These are phyloP conservation scores for Drosophila atroscutellata DNA, from an alignment of 2,888 invertebrate species.

Conservation along the genomic window DNA sequence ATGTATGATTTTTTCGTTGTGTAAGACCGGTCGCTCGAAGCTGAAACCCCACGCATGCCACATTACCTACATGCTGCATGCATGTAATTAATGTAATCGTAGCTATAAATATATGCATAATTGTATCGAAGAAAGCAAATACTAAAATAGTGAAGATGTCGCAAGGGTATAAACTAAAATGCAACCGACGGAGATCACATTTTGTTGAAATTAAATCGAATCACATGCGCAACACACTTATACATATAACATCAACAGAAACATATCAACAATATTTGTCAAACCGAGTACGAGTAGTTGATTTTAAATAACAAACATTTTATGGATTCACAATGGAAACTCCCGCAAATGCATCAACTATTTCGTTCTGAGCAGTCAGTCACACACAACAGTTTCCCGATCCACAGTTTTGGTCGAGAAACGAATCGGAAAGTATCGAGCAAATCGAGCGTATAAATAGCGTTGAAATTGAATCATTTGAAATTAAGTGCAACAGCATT, in stretches of 20 bases:
- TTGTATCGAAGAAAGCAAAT: slow-evolving; percentile 36
- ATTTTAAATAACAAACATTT: slow-evolving; percentile 27
- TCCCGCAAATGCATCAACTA: slow-evolving; percentile 4
- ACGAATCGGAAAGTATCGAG: slow-evolving; percentile 23
- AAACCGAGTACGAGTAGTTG: slow-evolving; percentile 53
- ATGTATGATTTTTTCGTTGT: slow-evolving; percentile 29
- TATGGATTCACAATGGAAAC: slow-evolving; percentile 6
- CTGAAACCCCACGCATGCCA: slow-evolving; percentile 25
- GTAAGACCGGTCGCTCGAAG: slow-evolving; percentile 26
- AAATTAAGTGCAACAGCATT: slow-evolving; percentile 26
- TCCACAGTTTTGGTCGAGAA: slow-evolving; percentile 19
- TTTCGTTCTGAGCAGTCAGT: slow-evolving; percentile 37
- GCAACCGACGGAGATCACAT: slow-evolving; percentile 21
- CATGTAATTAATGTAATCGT: slow-evolving; percentile 61
- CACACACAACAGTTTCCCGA: slow-evolving; percentile 20
- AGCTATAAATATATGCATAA: slow-evolving; percentile 56
- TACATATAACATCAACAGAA: slow-evolving; percentile 66
- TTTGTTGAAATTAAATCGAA: slow-evolving; percentile 38
- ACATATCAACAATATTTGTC: slow-evolving; percentile 73
- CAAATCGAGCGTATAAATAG: slow-evolving; percentile 20
- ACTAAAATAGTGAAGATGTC: slow-evolving; percentile 23
- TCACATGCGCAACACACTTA: slow-evolving; percentile 44
- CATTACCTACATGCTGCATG: slow-evolving; percentile 32
- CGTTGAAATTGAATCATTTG: slow-evolving; percentile 26
- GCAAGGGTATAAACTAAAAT: slow-evolving; percentile 14